These are phyloP conservation scores for Polydesmus complanatus DNA, from an alignment of 2,888 invertebrate genomes.

Conservation along the genomic window DNA sequence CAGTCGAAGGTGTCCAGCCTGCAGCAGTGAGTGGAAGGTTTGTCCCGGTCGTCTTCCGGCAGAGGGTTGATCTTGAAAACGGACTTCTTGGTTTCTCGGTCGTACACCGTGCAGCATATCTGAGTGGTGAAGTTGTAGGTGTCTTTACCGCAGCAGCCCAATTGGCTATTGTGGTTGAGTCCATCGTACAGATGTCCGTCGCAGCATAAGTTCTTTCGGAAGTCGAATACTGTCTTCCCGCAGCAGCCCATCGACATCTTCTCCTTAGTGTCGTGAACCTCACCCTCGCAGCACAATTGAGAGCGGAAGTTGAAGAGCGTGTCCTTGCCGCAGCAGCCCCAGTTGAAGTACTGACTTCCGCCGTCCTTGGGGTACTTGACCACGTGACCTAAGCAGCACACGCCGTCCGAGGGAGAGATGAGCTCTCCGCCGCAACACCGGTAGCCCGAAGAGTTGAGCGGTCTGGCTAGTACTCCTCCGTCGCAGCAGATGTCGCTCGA, in stretches of 20 bases:
- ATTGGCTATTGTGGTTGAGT: not conserved
- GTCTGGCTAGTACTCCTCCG: not conserved
- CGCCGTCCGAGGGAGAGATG: not conserved
- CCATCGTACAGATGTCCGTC: not conserved
- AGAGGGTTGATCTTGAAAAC: no score
- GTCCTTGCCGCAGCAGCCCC: not conserved
- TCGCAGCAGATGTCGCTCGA: not conserved
- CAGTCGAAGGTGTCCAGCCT: no score
- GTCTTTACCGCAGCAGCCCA: not conserved
- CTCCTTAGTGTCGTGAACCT: not conserved
- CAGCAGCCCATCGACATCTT: not conserved
- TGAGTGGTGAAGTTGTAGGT: not conserved
- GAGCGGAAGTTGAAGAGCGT: not conserved
- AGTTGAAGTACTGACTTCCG: not conserved
- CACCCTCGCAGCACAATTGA: not conserved
- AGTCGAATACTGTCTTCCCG: not conserved
- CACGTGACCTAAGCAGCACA: not conserved
- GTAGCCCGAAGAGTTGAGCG: not conserved
- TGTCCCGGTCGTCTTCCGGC: no score
- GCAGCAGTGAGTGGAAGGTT: no score
- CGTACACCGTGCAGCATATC: not conserved
- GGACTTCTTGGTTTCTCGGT: no score
- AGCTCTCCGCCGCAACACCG: not conserved
- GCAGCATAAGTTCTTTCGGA: not conserved
- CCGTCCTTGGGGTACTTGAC: not conserved